Percentiles rank a stretch among this genome's conserved stretches.
phyloP scores from a whole-genome alignment of 92 coral and sea anemone genomes.

The Epizoanthus fatuus region DNA sequence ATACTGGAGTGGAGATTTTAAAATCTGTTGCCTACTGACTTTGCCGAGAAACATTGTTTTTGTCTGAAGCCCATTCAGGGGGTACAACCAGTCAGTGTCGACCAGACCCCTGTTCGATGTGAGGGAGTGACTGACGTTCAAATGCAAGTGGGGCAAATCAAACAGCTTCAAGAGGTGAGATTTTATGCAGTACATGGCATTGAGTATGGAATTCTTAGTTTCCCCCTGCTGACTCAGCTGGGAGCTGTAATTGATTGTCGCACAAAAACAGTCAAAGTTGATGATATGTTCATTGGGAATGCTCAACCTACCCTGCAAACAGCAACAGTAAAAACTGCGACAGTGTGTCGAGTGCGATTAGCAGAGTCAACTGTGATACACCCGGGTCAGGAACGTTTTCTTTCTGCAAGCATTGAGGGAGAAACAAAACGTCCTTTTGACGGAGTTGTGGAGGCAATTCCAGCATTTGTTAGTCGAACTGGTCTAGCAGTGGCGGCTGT shows the following conservation, averaged over 20 bases:
- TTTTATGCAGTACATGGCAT: conserved; percentile 46
- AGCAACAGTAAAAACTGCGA: conserved; percentile 33
- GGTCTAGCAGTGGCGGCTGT: conserved; percentile 62
- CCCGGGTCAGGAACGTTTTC: conserved; percentile 47
- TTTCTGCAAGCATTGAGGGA: conserved; percentile 33
- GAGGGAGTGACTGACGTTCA: conserved; percentile 1
- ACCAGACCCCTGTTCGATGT: conserved; percentile 36
- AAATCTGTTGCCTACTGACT: conserved; percentile 48
- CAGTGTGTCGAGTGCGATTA: conserved; percentile 30
- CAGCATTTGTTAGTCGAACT: conserved; percentile 45
- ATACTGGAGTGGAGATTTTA: conserved; percentile 52
- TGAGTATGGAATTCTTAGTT: conserved; percentile 44
- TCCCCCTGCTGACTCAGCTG: conserved; percentile 50
- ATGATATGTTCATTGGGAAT: conserved; percentile 29
- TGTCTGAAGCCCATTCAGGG: conserved; percentile 31
- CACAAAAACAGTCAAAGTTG: conserved; percentile 34
- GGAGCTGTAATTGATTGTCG: conserved; percentile 59
- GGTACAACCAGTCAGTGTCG: conserved; percentile 62
- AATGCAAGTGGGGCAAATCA: background rate
- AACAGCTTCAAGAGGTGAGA: background rate
- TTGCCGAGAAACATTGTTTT: conserved; percentile 45
- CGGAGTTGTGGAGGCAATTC: conserved; percentile 50
- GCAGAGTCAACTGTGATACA: conserved; percentile 42
- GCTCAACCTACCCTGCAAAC: background rate
- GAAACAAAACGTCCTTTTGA: conserved; percentile 34